Percentiles rank a stretch among this genome's conserved stretches.
phyloP scores from a whole-genome alignment of 2,888 invertebrate species.

The Philhelius pedissequus region DNA sequence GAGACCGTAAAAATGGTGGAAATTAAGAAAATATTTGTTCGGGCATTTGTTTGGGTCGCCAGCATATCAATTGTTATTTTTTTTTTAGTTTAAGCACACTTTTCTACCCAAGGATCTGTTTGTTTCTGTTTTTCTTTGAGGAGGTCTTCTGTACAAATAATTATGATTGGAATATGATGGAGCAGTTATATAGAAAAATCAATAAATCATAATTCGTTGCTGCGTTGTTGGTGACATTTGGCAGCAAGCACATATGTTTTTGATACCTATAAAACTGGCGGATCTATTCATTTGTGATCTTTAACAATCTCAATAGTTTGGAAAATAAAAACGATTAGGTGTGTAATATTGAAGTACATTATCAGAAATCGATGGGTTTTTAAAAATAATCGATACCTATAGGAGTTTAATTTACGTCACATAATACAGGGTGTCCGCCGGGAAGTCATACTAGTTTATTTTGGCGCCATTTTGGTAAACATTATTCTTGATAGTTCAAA shows the following conservation, averaged over 20 bases:
- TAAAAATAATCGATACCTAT: not conserved
- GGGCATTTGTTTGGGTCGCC: conserved; percentile 56
- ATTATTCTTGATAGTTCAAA: too few species aligned
- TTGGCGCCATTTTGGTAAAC: too few species aligned
- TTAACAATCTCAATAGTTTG: conserved; percentile 28
- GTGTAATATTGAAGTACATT: conserved; percentile 31
- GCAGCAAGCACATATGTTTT: conserved; percentile 54
- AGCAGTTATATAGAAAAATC: conserved; percentile 36
- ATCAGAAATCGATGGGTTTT: conserved; percentile 51
- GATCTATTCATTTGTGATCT: not conserved
- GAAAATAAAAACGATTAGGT: conserved; percentile 34
- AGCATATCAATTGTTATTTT: conserved; percentile 44
- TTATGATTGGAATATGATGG: conserved; percentile 61
- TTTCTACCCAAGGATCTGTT: conserved; percentile 36
- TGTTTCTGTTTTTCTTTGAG: conserved; percentile 22
- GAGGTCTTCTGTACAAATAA: conserved; percentile 43
- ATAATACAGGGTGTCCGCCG: too few species aligned
- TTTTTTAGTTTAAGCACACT: conserved; percentile 27
- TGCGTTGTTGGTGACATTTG: conserved; percentile 54
- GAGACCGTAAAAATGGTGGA: conserved; percentile 61
- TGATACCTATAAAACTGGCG: not conserved
- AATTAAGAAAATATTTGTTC: conserved; percentile 55
- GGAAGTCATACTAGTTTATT: too few species aligned
- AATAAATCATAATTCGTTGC: conserved; percentile 56
- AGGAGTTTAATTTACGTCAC: too few species aligned